phyloP scores from a whole-genome alignment of 2,888 invertebrate genomes.

The Nasonia oneida region DNA sequence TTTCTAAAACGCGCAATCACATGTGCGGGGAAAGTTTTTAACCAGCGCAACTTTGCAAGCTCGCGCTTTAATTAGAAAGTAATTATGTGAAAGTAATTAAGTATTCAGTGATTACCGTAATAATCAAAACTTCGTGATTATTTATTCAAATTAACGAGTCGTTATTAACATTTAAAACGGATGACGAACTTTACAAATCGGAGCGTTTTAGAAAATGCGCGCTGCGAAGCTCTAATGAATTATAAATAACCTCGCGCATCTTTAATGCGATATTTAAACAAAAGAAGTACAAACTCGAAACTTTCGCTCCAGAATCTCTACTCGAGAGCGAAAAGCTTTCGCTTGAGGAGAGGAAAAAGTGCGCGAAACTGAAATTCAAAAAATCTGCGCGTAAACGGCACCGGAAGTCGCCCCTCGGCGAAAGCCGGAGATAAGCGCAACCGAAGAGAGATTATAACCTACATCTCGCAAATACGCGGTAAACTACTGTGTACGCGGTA shows the following conservation, averaged over 20 bases:
- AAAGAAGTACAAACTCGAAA: no score
- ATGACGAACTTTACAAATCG: no score
- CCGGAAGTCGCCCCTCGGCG: background rate
- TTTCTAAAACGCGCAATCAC: no score
- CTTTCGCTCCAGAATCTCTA: no score
- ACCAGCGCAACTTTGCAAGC: background rate
- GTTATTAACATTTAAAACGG: no score
- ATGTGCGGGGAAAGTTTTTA: background rate
- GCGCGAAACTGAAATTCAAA: background rate
- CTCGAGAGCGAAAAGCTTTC: no score
- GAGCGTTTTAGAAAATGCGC: no score
- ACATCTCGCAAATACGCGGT: background rate
- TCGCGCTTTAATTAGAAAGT: background rate
- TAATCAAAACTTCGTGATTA: background rate
- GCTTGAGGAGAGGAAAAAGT: background rate
- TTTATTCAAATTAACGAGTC: no score
- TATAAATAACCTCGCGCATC: no score
- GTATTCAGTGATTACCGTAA: background rate
- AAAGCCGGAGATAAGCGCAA: background rate
- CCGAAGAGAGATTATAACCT: background rate
- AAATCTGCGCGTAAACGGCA: background rate
- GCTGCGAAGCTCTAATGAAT: no score
- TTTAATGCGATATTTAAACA: no score
- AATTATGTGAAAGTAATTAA: background rate
- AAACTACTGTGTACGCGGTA: background rate